phyloP scores from a whole-genome alignment of 2,888 invertebrate genomes.

The Timema cristinae region DNA sequence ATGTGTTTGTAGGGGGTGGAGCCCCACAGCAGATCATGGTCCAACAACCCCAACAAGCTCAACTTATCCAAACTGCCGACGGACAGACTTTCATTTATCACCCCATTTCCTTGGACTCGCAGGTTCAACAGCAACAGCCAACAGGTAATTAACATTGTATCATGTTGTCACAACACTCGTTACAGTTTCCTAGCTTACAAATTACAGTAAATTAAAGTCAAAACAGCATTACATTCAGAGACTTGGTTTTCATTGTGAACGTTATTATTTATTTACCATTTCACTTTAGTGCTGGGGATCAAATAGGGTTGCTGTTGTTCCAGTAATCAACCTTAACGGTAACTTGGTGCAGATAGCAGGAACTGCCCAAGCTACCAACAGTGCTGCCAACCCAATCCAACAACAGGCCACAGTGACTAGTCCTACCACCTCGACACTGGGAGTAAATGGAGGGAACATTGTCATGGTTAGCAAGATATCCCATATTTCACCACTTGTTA shows the following conservation, averaged over 20 bases:
- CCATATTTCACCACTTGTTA: too few species aligned
- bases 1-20: conserved; percentile 48
- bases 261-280: too few species aligned
- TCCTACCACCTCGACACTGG: conserved; percentile 45
- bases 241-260: conserved; percentile 18
- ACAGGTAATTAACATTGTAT: conserved; percentile 45
- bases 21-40: conserved; percentile 55
- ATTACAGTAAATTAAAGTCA: too few species aligned
- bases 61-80: conserved; percentile 85
- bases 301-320: conserved; percentile 36
- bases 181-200: too few species aligned
- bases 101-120: conserved; percentile 59
- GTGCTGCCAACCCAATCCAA: conserved; percentile 30
- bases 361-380: conserved; percentile 46
- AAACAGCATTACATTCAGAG: too few species aligned
- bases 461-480: conserved; percentile 75
- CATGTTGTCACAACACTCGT: not conserved
- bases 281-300: too few species aligned
- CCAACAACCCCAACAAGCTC: conserved; percentile 64
- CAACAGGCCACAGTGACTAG: conserved; percentile 31
- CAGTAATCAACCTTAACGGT: conserved; percentile 71
- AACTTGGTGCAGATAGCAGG: conserved; percentile 66
- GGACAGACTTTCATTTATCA: conserved; percentile 92
- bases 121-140: conserved; percentile 57
- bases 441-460: conserved; percentile 63